Evolutionary conservation across 2,797 vertebrate genomes (phyloP).

Genomic region (Pelodytes ibericus): DNA sequence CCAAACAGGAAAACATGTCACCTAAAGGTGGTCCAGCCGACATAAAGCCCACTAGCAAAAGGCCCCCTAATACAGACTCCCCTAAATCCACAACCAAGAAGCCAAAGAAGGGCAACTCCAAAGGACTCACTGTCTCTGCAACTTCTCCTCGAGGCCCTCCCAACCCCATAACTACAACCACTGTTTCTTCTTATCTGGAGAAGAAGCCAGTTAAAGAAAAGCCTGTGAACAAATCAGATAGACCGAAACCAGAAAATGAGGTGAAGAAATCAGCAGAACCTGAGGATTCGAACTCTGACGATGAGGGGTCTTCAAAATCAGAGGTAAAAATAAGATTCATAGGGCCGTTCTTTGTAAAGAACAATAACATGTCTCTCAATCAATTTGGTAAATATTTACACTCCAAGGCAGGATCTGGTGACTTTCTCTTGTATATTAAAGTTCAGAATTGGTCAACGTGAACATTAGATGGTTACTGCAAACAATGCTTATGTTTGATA

Average conservation of each 20-base stretch:
- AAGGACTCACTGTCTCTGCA: slow-evolving; percentile 76
- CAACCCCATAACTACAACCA: slow-evolving; percentile 69
- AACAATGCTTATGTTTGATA: too few relatives aligned
- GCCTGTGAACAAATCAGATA: slow-evolving; percentile 77
- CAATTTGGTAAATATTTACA: too few relatives aligned
- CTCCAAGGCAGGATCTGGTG: too few relatives aligned
- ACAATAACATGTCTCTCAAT: too few relatives aligned
- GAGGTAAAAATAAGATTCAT: too few relatives aligned
- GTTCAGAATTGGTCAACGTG: too few relatives aligned
- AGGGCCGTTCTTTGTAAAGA: too few relatives aligned
- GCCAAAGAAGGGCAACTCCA: slow-evolving; percentile 90
- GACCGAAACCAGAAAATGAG: slow-evolving; percentile 85
- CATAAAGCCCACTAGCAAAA: slow-evolving; percentile 86
- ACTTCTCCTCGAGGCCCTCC: slow-evolving; percentile 41
- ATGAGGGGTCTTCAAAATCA: slow-evolving; percentile 93
- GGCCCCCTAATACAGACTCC: slow-evolving; percentile 87
- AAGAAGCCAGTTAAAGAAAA: slow-evolving; percentile 92
- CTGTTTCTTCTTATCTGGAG: slow-evolving; percentile 83
- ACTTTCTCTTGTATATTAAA: neutral
- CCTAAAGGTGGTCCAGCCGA: slow-evolving; percentile 89
- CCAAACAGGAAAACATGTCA: slow-evolving; percentile 91
- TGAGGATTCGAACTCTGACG: slow-evolving; percentile 93
- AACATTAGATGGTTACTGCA: too few relatives aligned
- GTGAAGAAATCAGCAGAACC: slow-evolving; percentile 86
- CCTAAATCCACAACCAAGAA: slow-evolving; percentile 94